Evolutionary conservation across 1,140 invertebrate genomes (phyloP).

Genomic region (Pseudoatta argentina): DNA sequence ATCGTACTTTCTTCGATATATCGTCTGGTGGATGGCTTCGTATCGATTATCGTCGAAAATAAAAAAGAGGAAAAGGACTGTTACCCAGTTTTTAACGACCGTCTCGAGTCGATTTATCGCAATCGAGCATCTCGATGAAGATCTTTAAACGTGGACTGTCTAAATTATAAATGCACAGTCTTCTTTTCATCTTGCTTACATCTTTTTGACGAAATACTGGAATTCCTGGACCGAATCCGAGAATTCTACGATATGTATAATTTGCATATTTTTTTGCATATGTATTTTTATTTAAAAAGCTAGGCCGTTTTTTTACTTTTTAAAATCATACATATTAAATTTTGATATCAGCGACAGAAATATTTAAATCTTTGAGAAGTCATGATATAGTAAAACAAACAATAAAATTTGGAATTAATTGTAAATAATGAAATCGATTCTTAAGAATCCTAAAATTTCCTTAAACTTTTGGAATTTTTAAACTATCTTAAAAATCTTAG

Average conservation of each 20-base stretch:
- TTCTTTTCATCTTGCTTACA: conserved; percentile 14
- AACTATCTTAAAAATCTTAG: not conserved
- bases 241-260: conserved; percentile 27
- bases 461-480: not conserved
- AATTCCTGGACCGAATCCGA: conserved; percentile 30
- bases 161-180: conserved; percentile 46
- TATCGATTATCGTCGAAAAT: conserved; percentile 77
- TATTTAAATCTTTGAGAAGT: not conserved
- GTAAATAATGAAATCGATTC: not conserved
- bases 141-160: conserved; percentile 20
- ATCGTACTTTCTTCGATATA: conserved; percentile 71
- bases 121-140: conserved; percentile 24
- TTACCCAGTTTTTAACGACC: conserved; percentile 32
- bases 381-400: not conserved
- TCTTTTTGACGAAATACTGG: conserved; percentile 12
- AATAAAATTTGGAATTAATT: not conserved
- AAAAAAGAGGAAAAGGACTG: conserved; percentile 45
- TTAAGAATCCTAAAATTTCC: not conserved
- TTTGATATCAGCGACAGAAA: not conserved
- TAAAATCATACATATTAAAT: not conserved
- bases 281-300: not conserved
- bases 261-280: not conserved
- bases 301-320: conserved; percentile 26
- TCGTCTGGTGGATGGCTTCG: conserved; percentile 82
- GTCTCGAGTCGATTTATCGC: conserved; percentile 30